phyloP scores from a whole-genome alignment of 2,888 invertebrate species.

The Luperina testacea region DNA sequence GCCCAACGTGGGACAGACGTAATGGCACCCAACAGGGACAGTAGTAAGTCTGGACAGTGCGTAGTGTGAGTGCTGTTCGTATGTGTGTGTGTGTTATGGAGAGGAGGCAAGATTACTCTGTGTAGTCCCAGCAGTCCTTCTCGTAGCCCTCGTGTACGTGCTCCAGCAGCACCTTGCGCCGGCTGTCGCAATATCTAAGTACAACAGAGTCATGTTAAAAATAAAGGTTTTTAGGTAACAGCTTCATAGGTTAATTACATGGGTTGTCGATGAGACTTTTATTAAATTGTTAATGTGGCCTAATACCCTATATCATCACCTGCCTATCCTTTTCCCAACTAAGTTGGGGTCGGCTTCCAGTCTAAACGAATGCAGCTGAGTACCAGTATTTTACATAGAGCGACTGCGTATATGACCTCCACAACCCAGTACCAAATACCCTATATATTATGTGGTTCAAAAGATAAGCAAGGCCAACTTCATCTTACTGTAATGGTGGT shows the following conservation, averaged over 20 bases:
- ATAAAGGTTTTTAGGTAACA: not conserved
- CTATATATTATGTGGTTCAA: not conserved
- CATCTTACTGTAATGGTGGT: not conserved
- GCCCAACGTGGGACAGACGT: conserved; percentile 20
- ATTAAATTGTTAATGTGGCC: not conserved
- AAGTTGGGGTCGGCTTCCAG: too few species aligned
- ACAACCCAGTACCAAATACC: too few species aligned
- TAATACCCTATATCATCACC: not conserved
- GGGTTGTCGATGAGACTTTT: not conserved
- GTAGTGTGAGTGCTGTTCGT: conserved; percentile 36
- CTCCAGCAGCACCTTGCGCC: conserved; percentile 98
- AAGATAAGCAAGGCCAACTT: not conserved
- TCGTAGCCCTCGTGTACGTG: conserved; percentile 99
- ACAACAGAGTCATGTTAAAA: conserved; percentile 47
- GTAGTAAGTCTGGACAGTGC: conserved; percentile 33
- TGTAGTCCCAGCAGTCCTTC: conserved; percentile 99
- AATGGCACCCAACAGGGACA: conserved; percentile 45
- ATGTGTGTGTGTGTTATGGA: conserved; percentile 66
- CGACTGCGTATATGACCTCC: too few species aligned
- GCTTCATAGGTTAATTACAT: not conserved
- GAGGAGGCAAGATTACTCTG: conserved; percentile 91
- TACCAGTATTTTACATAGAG: too few species aligned
- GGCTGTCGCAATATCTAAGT: conserved; percentile 98
- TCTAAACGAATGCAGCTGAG: too few species aligned
- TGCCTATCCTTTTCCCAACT: too few species aligned